Evolutionary conservation across 2,113 vertebrate genomes (phyloP).

Genomic region (Sturnira hondurensis): DNA sequence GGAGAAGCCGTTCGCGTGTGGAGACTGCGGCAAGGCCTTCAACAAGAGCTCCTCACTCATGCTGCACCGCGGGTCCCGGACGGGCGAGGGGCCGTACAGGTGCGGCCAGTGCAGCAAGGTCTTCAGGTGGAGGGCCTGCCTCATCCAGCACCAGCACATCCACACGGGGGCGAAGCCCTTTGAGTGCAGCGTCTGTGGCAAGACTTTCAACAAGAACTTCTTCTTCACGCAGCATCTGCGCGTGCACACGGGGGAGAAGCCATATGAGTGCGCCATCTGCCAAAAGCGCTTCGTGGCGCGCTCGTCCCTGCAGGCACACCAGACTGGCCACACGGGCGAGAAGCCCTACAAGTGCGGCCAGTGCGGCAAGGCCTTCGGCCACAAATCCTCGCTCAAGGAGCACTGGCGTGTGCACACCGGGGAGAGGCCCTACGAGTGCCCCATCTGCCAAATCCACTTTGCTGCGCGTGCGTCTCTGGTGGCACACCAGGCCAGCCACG

Average conservation of each 20-base stretch:
- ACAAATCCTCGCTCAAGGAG: too few species aligned
- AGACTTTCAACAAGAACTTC: slow-evolving; percentile 42
- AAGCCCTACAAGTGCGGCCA: slow-evolving; percentile 30
- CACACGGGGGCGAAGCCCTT: slow-evolving; percentile 58
- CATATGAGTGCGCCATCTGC: too few species aligned
- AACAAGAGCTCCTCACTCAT: slow-evolving; percentile 59
- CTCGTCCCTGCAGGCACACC: too few species aligned
- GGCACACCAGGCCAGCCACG: too few species aligned
- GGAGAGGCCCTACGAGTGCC: too few species aligned
- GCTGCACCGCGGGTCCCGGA: slow-evolving; percentile 55
- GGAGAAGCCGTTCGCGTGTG: slow-evolving; percentile 50
- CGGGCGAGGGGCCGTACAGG: slow-evolving; percentile 45
- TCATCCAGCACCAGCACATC: slow-evolving; percentile 48
- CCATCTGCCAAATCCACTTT: too few species aligned
- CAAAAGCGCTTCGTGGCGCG: too few species aligned
- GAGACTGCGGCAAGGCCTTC: slow-evolving; percentile 61
- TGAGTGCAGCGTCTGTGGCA: slow-evolving; percentile 48
- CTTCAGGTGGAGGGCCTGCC: slow-evolving; percentile 56
- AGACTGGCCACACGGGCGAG: not conserved
- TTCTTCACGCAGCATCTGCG: not conserved
- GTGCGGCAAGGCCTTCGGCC: too few species aligned
- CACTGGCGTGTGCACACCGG: too few species aligned
- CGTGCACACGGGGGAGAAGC: not conserved
- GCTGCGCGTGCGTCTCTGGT: too few species aligned
- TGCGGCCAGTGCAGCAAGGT: slow-evolving; percentile 63